These are phyloP conservation scores for Choristoneura fumiferana DNA, from an alignment of 1,140 invertebrate species.

Conservation along the genomic window DNA sequence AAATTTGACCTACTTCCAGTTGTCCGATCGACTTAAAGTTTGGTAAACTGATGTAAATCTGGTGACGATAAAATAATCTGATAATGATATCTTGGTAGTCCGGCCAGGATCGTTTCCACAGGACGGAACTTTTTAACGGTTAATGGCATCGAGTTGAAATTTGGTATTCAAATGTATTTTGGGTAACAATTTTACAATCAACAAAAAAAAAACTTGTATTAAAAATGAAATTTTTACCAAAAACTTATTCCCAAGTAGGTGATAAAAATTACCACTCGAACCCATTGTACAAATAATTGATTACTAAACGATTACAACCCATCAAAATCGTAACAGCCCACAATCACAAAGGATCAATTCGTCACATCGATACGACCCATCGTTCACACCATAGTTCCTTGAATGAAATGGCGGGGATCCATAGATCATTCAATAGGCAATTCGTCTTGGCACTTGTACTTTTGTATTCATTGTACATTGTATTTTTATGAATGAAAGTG, in stretches of 20 bases:
- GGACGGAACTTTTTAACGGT: too few relatives aligned
- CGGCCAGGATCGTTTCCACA: too few relatives aligned
- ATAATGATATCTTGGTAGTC: too few relatives aligned
- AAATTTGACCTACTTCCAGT: background rate
- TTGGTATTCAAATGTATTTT: too few relatives aligned
- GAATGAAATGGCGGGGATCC: constrained; percentile 12
- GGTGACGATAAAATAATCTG: too few relatives aligned
- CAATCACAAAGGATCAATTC: constrained; percentile 11
- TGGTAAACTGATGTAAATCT: background rate
- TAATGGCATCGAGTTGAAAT: too few relatives aligned
- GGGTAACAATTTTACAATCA: too few relatives aligned
- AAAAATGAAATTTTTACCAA: too few relatives aligned
- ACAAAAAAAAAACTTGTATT: too few relatives aligned
- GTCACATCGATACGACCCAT: background rate
- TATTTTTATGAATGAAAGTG: constrained; percentile 4
- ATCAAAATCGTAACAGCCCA: background rate
- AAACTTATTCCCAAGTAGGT: too few relatives aligned
- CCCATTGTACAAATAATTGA: constrained; percentile 7
- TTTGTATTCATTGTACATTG: constrained; percentile 10
- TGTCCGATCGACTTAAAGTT: background rate
- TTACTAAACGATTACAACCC: background rate
- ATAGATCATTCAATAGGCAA: constrained; percentile 10
- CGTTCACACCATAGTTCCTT: background rate
- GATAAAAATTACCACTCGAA: constrained; percentile 6
- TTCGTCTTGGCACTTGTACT: constrained; percentile 19